Percentiles rank a stretch among this genome's conserved stretches.
These are phyloP conservation scores for Pseudococcus longispinus DNA, from an alignment of 2,888 invertebrate species.

Conservation along the genomic window DNA sequence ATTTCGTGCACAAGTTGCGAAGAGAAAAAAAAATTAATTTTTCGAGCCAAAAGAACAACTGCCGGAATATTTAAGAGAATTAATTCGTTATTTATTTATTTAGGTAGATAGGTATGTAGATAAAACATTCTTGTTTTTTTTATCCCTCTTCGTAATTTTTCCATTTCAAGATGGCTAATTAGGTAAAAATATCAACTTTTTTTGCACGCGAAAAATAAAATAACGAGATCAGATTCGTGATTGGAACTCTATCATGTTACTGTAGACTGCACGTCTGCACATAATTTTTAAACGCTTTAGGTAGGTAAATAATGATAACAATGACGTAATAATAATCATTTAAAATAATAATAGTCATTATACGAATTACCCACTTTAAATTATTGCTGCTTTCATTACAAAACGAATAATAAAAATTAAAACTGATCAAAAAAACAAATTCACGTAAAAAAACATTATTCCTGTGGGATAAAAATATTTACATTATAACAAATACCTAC, in stretches of 20 bases:
- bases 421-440: constrained; percentile 4
- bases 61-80: not conserved
- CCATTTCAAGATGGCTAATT: not conserved
- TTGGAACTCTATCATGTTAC: not conserved
- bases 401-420: constrained; percentile 1
- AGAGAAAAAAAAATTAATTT: not conserved
- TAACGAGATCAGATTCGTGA: not conserved
- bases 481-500: not conserved
- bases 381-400: constrained; percentile 22
- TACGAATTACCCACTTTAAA: constrained; percentile 24
- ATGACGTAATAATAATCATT: not conserved
- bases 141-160: not conserved
- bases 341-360: not conserved
- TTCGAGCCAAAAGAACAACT: not conserved
- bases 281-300: not conserved
- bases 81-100: not conserved
- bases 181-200: too few relatives aligned
- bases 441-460: not conserved
- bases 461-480: constrained; percentile 5
- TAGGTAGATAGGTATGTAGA: not conserved
- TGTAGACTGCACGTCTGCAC: not conserved
- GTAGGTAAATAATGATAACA: constrained; percentile 17
- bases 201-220: too few relatives aligned
- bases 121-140: too few relatives aligned
- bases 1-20: not conserved